These are phyloP conservation scores for Eudyptes chrysolophus DNA, from an alignment of 2,113 vertebrate species.

Conservation along the genomic window DNA sequence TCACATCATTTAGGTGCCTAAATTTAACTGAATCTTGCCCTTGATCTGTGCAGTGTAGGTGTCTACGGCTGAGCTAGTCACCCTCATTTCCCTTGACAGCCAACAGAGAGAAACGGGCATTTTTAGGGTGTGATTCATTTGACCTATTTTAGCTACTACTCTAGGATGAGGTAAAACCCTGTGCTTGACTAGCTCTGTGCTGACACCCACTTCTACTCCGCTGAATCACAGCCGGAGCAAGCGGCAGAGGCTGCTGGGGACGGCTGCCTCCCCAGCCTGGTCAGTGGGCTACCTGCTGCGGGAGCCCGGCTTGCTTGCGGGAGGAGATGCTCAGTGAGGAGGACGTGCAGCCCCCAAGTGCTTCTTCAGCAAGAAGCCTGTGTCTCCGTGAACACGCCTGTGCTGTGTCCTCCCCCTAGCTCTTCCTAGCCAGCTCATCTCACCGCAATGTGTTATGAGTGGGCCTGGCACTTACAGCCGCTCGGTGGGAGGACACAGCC, in stretches of 20 bases:
- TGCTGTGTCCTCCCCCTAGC: neutral
- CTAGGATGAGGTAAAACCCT: constrained; percentile 40
- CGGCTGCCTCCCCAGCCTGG: neutral
- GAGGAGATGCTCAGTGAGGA: neutral
- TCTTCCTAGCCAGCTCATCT: neutral
- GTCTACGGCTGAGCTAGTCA: constrained; percentile 37
- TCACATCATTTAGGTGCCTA: constrained; percentile 5
- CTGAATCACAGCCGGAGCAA: neutral
- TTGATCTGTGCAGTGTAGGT: constrained; percentile 46
- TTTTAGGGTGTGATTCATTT: constrained; percentile 67
- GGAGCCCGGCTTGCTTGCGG: neutral
- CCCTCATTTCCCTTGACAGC: constrained; percentile 47
- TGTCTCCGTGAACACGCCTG: neutral
- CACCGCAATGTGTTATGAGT: neutral
- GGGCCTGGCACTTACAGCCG: neutral
- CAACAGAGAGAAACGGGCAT: constrained; percentile 43
- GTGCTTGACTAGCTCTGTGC: constrained; percentile 44
- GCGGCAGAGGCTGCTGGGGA: neutral
- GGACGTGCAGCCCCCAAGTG: fast-evolving
- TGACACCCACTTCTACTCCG: neutral
- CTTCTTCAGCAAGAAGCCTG: neutral
- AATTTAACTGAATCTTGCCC: constrained; percentile 44
- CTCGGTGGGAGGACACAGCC: neutral
- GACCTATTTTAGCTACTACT: constrained; percentile 68
- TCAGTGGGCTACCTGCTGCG: neutral